Evolutionary conservation across 2,797 vertebrate species (phyloP), one percentile per base, ranked within the genome.

Genomic region (Vireo griseus): DNA sequence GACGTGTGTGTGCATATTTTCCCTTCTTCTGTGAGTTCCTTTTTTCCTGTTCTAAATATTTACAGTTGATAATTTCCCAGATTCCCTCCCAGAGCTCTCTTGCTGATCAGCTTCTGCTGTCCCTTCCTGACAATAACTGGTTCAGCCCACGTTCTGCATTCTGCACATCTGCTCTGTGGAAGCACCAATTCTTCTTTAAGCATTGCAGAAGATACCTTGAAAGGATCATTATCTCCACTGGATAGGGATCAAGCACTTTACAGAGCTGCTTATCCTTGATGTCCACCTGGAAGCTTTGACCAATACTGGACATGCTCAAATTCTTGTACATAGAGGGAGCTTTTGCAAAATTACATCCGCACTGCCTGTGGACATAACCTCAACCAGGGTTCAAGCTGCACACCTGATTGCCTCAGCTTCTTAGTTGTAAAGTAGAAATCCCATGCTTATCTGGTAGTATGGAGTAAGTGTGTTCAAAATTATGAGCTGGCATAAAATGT

Each of bases 241-340:
- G 33, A 26, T 9, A 47, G 28, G 17, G 35, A 80, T 25, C 31
- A 65, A 83, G 24, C 47, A 62, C 28, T 71, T 74, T 57, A 28
- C 26, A 67, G 51, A 85, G 22, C 19, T 67, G 21, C n/a, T 74
- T 57, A 12, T 52, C 40, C 28, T 85, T 67, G 25, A 12, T 42
- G 35, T 31, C 45, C 39, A 61, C 45, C 42, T 74, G 44, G 52
- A 86, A 71, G 37, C n/a, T 67, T 77, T 77, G 33, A 26, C 18
- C n/a, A 58, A 29, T 22, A 35, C 6, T 42, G 14, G 33, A n/a
- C 4, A 25, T 9, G 13, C 31, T 81, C 4, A 2, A 61, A 40
- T 55, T 48, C 37, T 68, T 3, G 1, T 16, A 77, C 14, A 14
- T 15, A 45, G 28, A 63, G 7, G 0, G 4, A 79, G 26, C 1